Conservation (phyloP, 1,140 invertebrate genomes). For the Philotrypesis tridentata region DNA sequence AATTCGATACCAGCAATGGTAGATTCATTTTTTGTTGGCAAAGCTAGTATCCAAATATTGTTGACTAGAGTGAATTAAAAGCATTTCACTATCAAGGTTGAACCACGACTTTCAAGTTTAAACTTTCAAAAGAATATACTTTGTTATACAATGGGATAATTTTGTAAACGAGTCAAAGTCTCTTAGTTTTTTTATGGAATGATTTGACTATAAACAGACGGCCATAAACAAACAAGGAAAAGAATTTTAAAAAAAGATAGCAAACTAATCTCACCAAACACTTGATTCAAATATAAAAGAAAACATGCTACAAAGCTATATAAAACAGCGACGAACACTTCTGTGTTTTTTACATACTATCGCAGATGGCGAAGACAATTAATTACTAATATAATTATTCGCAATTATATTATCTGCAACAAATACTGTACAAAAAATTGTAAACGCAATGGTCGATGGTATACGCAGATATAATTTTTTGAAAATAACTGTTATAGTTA, state of each 20-base stretch:
- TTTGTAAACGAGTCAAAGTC: background rate
- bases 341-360: constrained; percentile 37
- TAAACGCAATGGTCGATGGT: constrained; percentile 35
- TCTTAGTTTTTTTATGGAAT: constrained; percentile 25
- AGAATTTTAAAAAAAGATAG: constrained; percentile 15
- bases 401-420: constrained; percentile 62
- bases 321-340: constrained; percentile 41
- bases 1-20: constrained; percentile 25
- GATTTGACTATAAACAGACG: constrained; percentile 1
- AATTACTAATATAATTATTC: constrained; percentile 53
- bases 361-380: constrained; percentile 44
- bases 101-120: constrained; percentile 18
- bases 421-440: constrained; percentile 68
- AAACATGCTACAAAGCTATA: constrained; percentile 25
- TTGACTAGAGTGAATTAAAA: constrained; percentile 62
- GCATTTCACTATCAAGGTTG: constrained; percentile 39
- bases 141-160: background rate
- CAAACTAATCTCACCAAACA: constrained; percentile 32
- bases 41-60: constrained; percentile 48
- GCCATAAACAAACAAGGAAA: constrained; percentile 4
- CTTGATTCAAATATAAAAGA: constrained; percentile 44
- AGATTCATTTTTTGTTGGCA: constrained; percentile 24
- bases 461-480: constrained; percentile 31
- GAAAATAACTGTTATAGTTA: background rate
- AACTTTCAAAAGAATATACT: constrained; percentile 10